Conservation (phyloP, 2,888 invertebrate species). For the Pristionchus entomophagus region DNA sequence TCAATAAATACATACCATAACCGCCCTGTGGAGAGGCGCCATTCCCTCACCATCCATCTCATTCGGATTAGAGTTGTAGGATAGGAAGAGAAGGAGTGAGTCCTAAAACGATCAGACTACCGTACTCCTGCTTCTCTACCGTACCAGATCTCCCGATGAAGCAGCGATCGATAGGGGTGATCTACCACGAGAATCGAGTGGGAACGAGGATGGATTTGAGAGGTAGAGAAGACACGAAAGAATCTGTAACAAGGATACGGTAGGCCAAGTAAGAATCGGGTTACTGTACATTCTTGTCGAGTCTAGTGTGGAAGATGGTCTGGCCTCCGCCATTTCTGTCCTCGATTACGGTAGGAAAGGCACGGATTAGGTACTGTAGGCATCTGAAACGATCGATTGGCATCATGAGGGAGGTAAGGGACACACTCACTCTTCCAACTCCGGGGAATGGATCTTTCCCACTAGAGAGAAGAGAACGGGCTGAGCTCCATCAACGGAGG, state of each 20-base stretch:
- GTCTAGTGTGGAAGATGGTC: conserved; percentile 27
- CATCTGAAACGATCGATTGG: conserved; percentile 31
- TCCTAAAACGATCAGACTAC: conserved; percentile 16
- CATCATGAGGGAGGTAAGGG: not conserved
- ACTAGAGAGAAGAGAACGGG: conserved; percentile 41
- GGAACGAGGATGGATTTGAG: not conserved
- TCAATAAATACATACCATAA: conserved; percentile 4
- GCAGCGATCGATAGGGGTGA: conserved; percentile 24
- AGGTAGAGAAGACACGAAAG: conserved; percentile 36
- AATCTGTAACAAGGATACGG: not conserved
- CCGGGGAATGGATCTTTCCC: not conserved
- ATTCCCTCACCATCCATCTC: conserved; percentile 20
- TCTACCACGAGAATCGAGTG: not conserved
- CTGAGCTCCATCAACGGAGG: not conserved
- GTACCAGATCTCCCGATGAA: conserved; percentile 1
- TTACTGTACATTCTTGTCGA: conserved; percentile 37
- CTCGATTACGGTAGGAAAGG: not conserved
- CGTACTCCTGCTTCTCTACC: not conserved
- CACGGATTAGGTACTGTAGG: not conserved
- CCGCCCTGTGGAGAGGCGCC: conserved; percentile 29
- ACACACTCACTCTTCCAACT: conserved; percentile 13
- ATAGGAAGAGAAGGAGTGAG: conserved; percentile 32
- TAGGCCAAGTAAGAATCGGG: not conserved
- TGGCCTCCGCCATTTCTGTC: not conserved
- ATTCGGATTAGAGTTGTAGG: conserved; percentile 39